Conservation (phyloP, 2,797 vertebrate genomes). For the Molossus molossus region DNA sequence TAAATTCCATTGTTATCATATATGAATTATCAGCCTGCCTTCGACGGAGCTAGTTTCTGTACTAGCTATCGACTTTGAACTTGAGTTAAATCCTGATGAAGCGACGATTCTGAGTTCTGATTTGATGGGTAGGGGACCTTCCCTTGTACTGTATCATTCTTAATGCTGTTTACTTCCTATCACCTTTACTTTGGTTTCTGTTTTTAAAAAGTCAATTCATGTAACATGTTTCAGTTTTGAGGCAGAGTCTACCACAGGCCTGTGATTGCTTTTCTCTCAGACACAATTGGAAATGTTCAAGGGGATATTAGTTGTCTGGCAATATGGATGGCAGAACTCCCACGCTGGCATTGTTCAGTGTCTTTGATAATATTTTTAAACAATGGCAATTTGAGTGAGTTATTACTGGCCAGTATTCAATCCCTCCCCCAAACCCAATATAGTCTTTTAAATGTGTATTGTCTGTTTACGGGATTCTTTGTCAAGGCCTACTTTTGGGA, state of each 20-base stretch:
- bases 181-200: constrained; percentile 18
- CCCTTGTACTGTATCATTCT: constrained; percentile 70
- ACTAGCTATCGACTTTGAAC: constrained; percentile 80
- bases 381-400: not conserved
- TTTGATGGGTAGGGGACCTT: constrained; percentile 25
- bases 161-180: constrained; percentile 62
- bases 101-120: constrained; percentile 74
- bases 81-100: constrained; percentile 65
- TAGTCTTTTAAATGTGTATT: not conserved
- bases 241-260: not conserved
- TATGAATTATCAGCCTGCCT: constrained; percentile 83
- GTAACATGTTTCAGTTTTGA: constrained; percentile 2
- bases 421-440: too few species aligned
- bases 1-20: constrained; percentile 81
- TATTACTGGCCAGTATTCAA: not conserved
- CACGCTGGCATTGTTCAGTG: not conserved
- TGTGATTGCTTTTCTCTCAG: not conserved
- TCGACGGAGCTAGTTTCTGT: constrained; percentile 76
- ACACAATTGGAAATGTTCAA: not conserved
- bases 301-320: not conserved
- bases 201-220: not conserved
- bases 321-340: not conserved
- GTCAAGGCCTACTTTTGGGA: not conserved
- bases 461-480: not conserved
- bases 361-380: not conserved